Percentiles rank a stretch among this genome's conserved stretches.
Evolutionary conservation across 2,797 vertebrate species (phyloP).

Genomic region (Chloroceryle amazona): DNA sequence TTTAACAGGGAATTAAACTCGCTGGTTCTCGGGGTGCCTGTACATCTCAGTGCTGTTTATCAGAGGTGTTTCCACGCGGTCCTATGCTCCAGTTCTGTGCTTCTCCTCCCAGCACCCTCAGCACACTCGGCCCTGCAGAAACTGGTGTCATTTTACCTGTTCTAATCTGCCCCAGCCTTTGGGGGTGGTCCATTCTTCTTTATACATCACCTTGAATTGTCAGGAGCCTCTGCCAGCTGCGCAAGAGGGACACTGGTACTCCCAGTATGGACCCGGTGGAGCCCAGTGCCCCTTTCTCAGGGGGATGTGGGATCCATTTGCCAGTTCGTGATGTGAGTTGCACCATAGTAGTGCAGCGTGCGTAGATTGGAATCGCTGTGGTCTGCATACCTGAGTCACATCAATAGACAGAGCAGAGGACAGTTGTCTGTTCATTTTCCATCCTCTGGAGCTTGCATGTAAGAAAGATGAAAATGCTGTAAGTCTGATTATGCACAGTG

Average conservation of each 20-base stretch:
- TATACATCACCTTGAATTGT: neutral
- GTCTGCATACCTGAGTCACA: fast-evolving
- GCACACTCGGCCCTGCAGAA: neutral
- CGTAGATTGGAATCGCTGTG: fast-evolving
- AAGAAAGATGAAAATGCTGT: neutral
- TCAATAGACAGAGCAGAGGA: neutral
- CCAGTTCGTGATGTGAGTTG: fast-evolving
- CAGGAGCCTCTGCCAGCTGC: neutral
- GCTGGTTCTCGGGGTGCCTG: neutral
- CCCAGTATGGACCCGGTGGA: neutral
- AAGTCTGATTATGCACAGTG: neutral
- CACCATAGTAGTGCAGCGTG: fast-evolving
- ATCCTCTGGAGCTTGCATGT: neutral
- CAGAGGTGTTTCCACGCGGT: neutral
- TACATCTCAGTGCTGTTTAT: neutral
- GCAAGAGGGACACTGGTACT: neutral
- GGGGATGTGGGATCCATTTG: fast-evolving
- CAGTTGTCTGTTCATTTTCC: neutral
- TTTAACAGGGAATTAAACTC: neutral
- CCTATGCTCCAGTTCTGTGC: neutral
- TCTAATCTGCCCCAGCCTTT: neutral
- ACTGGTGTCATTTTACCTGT: neutral
- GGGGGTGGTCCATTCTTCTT: fast-evolving
- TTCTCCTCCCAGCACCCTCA: neutral
- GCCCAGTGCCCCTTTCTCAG: neutral